Base-by-base conservation (phyloP, 1,140 invertebrate species). In the Cyclargus thomasi region DNA sequence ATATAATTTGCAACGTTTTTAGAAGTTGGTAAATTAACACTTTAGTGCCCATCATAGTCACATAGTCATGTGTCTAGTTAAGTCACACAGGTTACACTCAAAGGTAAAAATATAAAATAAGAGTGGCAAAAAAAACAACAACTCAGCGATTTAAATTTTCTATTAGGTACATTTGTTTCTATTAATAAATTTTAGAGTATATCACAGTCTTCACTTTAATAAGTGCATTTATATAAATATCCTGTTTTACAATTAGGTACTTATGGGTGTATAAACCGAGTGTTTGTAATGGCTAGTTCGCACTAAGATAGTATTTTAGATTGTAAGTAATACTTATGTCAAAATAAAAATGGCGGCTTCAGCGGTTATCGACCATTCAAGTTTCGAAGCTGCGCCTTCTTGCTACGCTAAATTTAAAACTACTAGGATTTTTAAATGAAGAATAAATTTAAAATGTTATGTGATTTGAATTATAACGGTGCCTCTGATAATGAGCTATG, bases 161-260 rank as follows among this genome's bases (percentile, higher is more conserved):
- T 84, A 83, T 82, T 88, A 86, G 65, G 84, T 85, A 76, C 78
- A 80, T 84, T 77, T 79, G 70, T 84, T 81, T 86, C 79, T 86
- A 84, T 82, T 79, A 78, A 83, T 80, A 82, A 76, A 72, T 87
- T 86, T 83, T 77, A 81, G 72, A 85, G 82, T 88, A 86, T 89
- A 89, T 89, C 86, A 89, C 86, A 89, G 86, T 88, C 84, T 81
- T 86, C 85, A 88, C 83, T 88, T 89, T 82, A 86, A 77, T 81
- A 86, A 86, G 82, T 88, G 82, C 82, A 78, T 81, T 72, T 75
- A 76, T 77, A 76, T 79, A 80, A 77, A 75, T 77, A 74, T 77
- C 74, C 72, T 75, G 75, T 79, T 75, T 77, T 75, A 79, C 64
- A 72, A 68, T 75, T 71, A 71, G 65, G 69, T 74, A 73, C 64